A percentile compares a stretch with the other conserved stretches of the same genome.
phyloP scores from a whole-genome alignment of 2,888 invertebrate genomes.

The Proisotoma minuta region DNA sequence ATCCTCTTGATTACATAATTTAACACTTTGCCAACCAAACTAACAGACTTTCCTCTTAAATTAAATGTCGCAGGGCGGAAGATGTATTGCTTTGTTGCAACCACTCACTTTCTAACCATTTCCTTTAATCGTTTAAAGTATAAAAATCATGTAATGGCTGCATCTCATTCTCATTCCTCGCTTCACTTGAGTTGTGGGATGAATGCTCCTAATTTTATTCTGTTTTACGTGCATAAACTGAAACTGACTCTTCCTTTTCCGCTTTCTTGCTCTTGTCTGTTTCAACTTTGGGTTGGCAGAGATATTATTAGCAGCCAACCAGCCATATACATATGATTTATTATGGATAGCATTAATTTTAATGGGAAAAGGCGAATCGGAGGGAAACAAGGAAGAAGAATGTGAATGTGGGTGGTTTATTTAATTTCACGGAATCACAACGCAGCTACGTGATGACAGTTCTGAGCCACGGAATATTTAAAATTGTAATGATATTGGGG shows the following conservation, averaged over 20 bases:
- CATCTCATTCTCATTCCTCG: too few species aligned
- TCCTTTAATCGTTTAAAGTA: not conserved
- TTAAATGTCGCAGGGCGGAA: not conserved
- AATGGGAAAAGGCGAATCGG: conserved; percentile 6
- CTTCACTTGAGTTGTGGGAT: too few species aligned
- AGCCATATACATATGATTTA: conserved; percentile 4
- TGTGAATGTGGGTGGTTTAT: too few species aligned
- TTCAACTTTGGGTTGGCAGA: not conserved
- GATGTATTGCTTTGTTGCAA: not conserved
- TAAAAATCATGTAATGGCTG: not conserved
- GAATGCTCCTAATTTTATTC: not conserved
- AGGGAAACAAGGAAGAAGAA: conserved; percentile 8
- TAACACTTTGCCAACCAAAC: not conserved
- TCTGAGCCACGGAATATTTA: too few species aligned
- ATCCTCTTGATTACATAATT: conserved; percentile 2
- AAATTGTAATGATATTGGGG: too few species aligned
- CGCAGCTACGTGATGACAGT: too few species aligned
- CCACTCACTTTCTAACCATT: too few species aligned
- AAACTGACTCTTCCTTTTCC: not conserved
- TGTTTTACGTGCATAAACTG: not conserved
- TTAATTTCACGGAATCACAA: too few species aligned
- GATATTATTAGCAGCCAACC: conserved; percentile 4
- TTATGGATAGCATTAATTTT: not conserved
- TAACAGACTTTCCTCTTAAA: not conserved
- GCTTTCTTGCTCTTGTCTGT: not conserved